A percentile compares a stretch with the other conserved stretches of the same genome.
phyloP scores from a whole-genome alignment of 2,113 vertebrate genomes.

The Ciconia maguari region DNA sequence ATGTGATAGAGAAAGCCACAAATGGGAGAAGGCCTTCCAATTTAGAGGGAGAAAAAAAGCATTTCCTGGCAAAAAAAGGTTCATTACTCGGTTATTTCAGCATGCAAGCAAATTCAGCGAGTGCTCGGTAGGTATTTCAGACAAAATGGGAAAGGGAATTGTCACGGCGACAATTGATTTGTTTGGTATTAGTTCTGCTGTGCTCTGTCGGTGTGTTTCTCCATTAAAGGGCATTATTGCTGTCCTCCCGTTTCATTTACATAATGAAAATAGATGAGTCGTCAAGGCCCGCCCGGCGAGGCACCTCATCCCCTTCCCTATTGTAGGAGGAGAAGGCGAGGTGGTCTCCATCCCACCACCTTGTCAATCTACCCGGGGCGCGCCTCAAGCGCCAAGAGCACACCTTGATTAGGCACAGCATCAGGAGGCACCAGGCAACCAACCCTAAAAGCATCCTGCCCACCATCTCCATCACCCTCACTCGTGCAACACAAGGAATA shows the following conservation, averaged over 20 bases:
- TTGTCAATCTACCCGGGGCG: fast-evolving
- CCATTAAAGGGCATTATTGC: not conserved
- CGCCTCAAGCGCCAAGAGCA: no score
- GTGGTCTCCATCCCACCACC: not conserved
- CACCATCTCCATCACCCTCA: not conserved
- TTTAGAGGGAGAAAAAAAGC: not conserved
- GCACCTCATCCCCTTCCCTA: not conserved
- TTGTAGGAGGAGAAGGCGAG: not conserved
- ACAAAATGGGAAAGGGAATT: not conserved
- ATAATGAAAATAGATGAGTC: not conserved
- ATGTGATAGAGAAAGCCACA: not conserved
- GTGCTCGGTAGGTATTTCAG: not conserved
- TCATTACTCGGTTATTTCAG: not conserved
- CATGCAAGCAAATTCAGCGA: not conserved
- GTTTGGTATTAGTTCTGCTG: not conserved
- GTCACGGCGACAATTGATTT: not conserved
- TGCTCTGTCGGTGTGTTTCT: not conserved
- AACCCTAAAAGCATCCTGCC: not conserved
- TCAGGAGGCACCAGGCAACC: not conserved
- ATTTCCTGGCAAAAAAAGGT: not conserved
- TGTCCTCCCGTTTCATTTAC: not conserved
- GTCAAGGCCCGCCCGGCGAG: fast-evolving
- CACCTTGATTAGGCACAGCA: fast-evolving
- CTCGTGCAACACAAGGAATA: not conserved
- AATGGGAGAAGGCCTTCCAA: not conserved